Evolutionary conservation across 1,140 invertebrate species (phyloP), one percentile per base, ranked within the genome.

Genomic region (Papilio dardanus): DNA sequence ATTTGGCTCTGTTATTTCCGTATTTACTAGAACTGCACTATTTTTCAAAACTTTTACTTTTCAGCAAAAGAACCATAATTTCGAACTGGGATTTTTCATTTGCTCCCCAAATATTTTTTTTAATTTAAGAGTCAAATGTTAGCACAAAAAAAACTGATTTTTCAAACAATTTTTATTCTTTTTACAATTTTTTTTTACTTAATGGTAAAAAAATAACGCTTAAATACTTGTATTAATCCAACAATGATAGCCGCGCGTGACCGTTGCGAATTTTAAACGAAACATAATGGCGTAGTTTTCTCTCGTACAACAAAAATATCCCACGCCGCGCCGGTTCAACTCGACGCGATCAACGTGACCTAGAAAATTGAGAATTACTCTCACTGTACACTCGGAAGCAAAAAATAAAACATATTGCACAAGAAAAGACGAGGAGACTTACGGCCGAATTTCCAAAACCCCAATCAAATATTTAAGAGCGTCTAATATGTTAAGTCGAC

Each of bases 311-410:
- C 24, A 73, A 50, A 69, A 73, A 54, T 33, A 75, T 71, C 78
- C 73, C 80, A 83, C 83, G 75, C 71, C 50, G 28, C 83, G 75
- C 71, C 50, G 28, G 50, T 69, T 69, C 19, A 69, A 69, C 54
- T 62, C 75, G 30, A 79, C 79, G 86, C 77, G 88, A 87, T 85
- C 81, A 85, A 83, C 79, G 77, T 81, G 89, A 86, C 90, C 90
- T 86, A 92, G 85, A 85, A 88, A 89, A 79, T 74, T 74, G 66
- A 79, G 76, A 83, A 83, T 84, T 80, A 92, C 88, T 91, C 88
- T 91, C 88, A 88, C 89, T 91, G 84, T 58, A 71, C 76, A 76
- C 74, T 77, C 76, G 77, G 83, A 81, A 86, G 79, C 71, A 77
- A 79, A 75, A 77, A 76, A 50, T 19, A 40, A 65, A 68, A 77